These are phyloP conservation scores for Eupithecia insigniata DNA, from an alignment of 2,888 invertebrate species.

Conservation along the genomic window DNA sequence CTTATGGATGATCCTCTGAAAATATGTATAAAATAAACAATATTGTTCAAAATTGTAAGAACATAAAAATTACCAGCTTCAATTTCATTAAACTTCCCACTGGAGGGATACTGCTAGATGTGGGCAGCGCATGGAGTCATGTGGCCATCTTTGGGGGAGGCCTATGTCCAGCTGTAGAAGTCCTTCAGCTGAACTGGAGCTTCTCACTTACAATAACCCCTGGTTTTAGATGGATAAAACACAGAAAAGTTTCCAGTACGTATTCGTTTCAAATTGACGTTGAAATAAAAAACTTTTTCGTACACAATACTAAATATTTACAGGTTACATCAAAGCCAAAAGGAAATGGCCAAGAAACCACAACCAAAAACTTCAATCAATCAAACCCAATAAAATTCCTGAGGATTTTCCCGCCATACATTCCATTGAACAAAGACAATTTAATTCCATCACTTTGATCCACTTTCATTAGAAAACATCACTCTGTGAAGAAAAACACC, in stretches of 20 bases:
- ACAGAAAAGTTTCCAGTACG: neutral
- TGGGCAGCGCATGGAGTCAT: neutral
- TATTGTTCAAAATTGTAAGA: neutral
- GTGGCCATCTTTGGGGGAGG: neutral
- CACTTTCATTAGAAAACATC: constrained; percentile 37
- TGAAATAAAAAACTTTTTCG: neutral
- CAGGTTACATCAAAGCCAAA: neutral
- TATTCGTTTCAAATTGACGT: neutral
- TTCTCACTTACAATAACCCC: neutral
- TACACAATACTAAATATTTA: neutral
- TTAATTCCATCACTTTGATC: constrained; percentile 46
- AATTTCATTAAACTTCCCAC: neutral
- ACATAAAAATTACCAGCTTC: neutral
- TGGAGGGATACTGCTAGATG: neutral
- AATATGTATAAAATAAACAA: neutral
- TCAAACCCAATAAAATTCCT: constrained; percentile 35
- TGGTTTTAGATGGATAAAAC: neutral
- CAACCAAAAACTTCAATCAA: constrained; percentile 25
- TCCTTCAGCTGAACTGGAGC: neutral
- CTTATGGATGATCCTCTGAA: neutral
- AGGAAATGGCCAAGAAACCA: constrained; percentile 2
- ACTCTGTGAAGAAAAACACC: constrained; percentile 36
- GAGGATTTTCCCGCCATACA: constrained; percentile 26
- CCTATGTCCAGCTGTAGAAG: neutral
- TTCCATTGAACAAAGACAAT: constrained; percentile 41